Percentiles rank a stretch among this genome's conserved stretches.
Evolutionary conservation across 2,797 vertebrate species (phyloP).

Genomic region (Chelonia mydas): DNA sequence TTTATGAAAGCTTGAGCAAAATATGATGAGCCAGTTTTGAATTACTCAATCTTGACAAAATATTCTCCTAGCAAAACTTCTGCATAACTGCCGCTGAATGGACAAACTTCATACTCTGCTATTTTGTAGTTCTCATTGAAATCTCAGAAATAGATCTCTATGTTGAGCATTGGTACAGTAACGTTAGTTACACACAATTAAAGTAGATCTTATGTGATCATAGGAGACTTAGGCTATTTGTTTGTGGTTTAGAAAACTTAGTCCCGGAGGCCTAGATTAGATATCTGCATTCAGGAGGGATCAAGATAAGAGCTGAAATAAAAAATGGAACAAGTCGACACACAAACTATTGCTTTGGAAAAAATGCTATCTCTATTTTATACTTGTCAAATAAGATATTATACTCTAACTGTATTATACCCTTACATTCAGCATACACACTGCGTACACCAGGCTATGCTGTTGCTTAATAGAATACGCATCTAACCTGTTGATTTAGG

Average conservation of each 20-base stretch:
- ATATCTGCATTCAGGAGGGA: background rate
- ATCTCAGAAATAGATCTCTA: background rate
- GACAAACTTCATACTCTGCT: background rate
- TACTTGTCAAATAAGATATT: background rate
- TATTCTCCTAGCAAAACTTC: background rate
- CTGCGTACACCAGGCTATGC: background rate
- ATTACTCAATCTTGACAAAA: background rate
- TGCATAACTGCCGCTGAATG: background rate
- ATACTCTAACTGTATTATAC: background rate
- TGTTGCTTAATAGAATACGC: background rate
- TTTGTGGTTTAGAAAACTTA: background rate
- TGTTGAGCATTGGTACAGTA: background rate
- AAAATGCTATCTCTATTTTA: background rate
- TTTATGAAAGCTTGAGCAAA: background rate
- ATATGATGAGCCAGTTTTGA: background rate
- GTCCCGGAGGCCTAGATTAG: background rate
- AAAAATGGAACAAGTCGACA: background rate
- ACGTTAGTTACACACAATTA: background rate
- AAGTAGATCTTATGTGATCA: background rate
- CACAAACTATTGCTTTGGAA: background rate
- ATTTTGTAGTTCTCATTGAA: background rate
- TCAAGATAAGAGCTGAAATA: background rate
- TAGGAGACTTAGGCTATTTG: background rate
- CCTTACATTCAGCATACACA: background rate
- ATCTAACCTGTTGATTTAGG: background rate